Evolutionary conservation across 2,888 invertebrate species (phyloP), one percentile per base, ranked within the genome.

Genomic region (Pyrgus malvae): DNA sequence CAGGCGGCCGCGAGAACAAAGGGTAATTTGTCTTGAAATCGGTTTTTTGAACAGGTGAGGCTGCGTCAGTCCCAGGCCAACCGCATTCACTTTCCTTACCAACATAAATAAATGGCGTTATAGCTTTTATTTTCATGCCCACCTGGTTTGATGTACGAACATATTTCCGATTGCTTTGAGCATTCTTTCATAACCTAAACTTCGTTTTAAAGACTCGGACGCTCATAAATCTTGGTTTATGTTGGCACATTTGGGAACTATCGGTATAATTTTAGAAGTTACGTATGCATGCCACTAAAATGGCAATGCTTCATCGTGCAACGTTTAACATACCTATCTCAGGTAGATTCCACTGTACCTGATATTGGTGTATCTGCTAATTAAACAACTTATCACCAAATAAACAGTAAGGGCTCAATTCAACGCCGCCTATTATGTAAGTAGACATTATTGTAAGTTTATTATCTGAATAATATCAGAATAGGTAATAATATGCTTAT

Each of bases 41-140:
- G 80, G 72, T 77, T 79, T 83, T 81, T 78, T 70, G 72, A 83
- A 78, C 84, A 84, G 78, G 81, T 86, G 83, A 80, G 78, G 74
- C 76, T 78, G 75, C 72, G 76, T 77, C 79, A 71, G 69, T 74
- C 69, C 62, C 74, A 67, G 71, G 55, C 72, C 66, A 68, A 70
- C 68, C 70, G 73, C 74, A 73, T 80, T 81, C 78, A 80, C 80
- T 83, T 82, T 82, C 74, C 72, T 71, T 75, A 70, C 63, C 77
- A 73, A 71, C 71, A 70, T 72, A 76, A 80, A 83, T 78, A 77
- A 76, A 75, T 72, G 62, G 65, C 71, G 78, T 67, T 59, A 58
- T 65, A 68, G 71, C 76, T 83, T 83, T 80, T 78, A 78, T 76
- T 79, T 71, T 61, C 68, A 63, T 70, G 70, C 78, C 76, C 83